phyloP scores from a whole-genome alignment of 2,113 vertebrate species.

The Anhinga rufa region DNA sequence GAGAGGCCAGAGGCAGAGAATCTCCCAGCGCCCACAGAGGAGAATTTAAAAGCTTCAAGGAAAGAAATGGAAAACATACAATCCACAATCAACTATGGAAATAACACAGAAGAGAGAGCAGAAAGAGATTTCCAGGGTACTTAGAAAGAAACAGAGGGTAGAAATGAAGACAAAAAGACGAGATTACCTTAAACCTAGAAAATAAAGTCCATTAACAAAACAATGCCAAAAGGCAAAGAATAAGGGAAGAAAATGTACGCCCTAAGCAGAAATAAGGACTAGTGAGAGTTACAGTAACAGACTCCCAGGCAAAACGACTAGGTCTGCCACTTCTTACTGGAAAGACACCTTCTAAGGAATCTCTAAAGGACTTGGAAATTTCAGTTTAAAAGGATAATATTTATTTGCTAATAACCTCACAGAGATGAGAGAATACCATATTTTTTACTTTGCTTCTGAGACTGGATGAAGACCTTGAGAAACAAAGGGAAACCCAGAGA shows the following conservation, averaged over 20 bases:
- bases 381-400: neutral
- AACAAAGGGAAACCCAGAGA: neutral
- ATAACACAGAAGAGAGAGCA: neutral
- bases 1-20: neutral
- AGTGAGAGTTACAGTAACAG: neutral
- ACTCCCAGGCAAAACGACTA: neutral
- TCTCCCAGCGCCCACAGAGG: neutral
- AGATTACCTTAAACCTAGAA: neutral
- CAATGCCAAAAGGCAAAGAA: neutral
- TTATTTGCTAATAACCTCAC: neutral
- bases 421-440: neutral
- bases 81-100: neutral
- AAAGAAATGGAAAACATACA: neutral
- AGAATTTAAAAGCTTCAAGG: neutral
- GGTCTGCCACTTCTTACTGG: neutral
- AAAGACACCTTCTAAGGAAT: neutral
- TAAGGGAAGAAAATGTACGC: fast-evolving
- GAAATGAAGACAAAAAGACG: neutral
- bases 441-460: neutral
- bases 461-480: neutral
- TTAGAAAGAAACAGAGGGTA: neutral
- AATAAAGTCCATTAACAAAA: neutral
- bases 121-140: neutral
- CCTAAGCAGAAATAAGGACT: neutral
- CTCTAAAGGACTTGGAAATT: neutral